phyloP scores from a whole-genome alignment of 23 tunicate genomes.

The Halocynthia aurantium region DNA sequence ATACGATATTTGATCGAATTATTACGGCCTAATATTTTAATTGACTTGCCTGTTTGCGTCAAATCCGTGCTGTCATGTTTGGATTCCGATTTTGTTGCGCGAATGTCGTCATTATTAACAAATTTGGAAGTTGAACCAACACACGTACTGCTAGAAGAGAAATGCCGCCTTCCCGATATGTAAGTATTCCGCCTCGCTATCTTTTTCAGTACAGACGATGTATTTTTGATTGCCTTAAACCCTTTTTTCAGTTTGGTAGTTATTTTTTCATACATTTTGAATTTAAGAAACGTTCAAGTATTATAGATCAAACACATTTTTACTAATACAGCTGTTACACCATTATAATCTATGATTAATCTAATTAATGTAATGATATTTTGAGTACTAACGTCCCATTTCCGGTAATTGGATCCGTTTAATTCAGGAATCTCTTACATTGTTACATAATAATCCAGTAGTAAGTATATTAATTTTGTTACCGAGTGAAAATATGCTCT shows the following conservation, averaged over 20 bases:
- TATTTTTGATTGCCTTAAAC: slow-evolving; percentile 22
- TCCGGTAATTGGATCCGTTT: too few relatives aligned
- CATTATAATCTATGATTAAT: too few relatives aligned
- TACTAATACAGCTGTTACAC: too few relatives aligned
- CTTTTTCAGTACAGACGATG: slow-evolving; percentile 30
- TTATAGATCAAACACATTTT: too few relatives aligned
- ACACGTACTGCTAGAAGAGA: slow-evolving; percentile 19
- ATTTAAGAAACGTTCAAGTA: neutral
- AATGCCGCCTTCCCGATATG: neutral
- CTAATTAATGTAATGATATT: too few relatives aligned
- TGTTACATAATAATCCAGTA: too few relatives aligned
- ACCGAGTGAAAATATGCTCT: too few relatives aligned
- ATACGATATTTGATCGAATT: too few relatives aligned
- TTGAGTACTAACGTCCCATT: too few relatives aligned
- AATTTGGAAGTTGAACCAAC: neutral
- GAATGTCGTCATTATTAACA: neutral
- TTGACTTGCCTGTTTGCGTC: neutral
- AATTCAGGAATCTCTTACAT: too few relatives aligned
- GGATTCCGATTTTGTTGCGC: neutral
- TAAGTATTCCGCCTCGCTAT: neutral
- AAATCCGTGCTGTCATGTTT: neutral
- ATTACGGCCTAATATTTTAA: too few relatives aligned
- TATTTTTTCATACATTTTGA: slow-evolving; percentile 54
- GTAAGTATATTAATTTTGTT: too few relatives aligned
- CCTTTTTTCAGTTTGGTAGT: slow-evolving; percentile 40